Conservation (phyloP, 2,113 vertebrate genomes). For the Himantopus leucocephalus region DNA sequence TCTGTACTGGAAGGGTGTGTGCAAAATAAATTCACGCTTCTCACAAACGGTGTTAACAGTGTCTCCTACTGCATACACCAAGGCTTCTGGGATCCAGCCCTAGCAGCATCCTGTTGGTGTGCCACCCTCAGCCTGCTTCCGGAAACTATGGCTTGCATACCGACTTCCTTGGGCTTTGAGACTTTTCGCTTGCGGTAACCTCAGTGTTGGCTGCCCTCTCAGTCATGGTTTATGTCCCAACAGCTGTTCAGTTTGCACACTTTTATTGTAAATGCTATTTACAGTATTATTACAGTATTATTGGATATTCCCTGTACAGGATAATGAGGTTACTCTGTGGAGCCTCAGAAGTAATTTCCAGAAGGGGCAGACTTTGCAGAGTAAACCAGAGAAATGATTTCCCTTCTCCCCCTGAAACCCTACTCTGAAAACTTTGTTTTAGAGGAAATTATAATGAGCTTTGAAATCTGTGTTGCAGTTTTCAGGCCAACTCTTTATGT, state of each 20-base stretch:
- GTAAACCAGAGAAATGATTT: not conserved
- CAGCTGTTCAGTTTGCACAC: not conserved
- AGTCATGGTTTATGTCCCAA: not conserved
- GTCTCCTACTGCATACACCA: not conserved
- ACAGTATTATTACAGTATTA: not conserved
- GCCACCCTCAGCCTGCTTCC: not conserved
- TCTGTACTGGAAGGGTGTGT: not conserved
- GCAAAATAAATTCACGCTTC: not conserved
- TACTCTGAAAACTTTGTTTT: not conserved
- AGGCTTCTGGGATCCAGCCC: not conserved
- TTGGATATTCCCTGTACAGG: not conserved
- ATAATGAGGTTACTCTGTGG: not conserved
- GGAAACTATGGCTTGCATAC: not conserved
- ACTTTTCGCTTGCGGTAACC: not conserved
- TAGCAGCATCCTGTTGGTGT: not conserved
- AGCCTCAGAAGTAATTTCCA: not conserved
- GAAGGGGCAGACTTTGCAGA: not conserved
- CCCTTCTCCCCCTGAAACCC: not conserved
- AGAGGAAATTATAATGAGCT: not conserved
- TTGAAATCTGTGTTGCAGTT: not conserved
- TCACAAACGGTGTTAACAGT: not conserved
- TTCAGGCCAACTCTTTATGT: not conserved
- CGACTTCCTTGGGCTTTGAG: not conserved
- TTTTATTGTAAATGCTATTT: not conserved
- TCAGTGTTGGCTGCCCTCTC: not conserved